phyloP scores from a whole-genome alignment of 2,888 invertebrate genomes.

The Psylliodes chrysocephalus region DNA sequence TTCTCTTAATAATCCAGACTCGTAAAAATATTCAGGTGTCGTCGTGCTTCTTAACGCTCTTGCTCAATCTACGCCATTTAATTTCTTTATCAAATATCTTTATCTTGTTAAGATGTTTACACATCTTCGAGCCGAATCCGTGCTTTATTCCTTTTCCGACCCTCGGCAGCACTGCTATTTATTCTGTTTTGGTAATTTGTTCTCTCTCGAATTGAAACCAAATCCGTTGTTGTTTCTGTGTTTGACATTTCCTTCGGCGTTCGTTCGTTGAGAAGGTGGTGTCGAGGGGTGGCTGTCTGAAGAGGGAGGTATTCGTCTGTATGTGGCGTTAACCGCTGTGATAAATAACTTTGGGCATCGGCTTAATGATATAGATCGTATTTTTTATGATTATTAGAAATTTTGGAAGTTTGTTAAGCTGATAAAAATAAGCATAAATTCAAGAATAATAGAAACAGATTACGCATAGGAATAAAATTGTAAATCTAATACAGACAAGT shows the following conservation, averaged over 20 bases:
- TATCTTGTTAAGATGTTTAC: constrained; percentile 35
- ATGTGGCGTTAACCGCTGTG: constrained; percentile 55
- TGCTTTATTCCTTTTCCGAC: constrained; percentile 26
- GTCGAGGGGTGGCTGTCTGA: constrained; percentile 15
- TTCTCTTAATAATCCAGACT: not conserved
- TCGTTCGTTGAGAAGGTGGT: constrained; percentile 11
- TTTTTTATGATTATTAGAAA: too few relatives aligned
- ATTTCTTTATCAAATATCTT: constrained; percentile 31
- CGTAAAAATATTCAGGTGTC: constrained; percentile 20
- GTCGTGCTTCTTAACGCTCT: constrained; percentile 20
- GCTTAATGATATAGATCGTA: too few relatives aligned
- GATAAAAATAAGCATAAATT: too few relatives aligned
- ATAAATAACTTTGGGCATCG: constrained; percentile 59
- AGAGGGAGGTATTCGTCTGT: constrained; percentile 50
- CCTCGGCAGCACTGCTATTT: constrained; percentile 32
- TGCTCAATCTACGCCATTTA: constrained; percentile 21
- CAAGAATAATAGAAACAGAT: too few relatives aligned
- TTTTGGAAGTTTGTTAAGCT: too few relatives aligned
- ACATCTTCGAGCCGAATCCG: constrained; percentile 24
- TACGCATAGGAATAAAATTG: too few relatives aligned
- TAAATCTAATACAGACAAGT: too few relatives aligned
- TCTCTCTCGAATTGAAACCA: constrained; percentile 36
- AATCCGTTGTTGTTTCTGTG: constrained; percentile 39
- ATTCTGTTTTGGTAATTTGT: constrained; percentile 36
- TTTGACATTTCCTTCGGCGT: constrained; percentile 37